Evolutionary conservation across 2,797 vertebrate species (phyloP).

Genomic region (Threskiornis aethiopicus): DNA sequence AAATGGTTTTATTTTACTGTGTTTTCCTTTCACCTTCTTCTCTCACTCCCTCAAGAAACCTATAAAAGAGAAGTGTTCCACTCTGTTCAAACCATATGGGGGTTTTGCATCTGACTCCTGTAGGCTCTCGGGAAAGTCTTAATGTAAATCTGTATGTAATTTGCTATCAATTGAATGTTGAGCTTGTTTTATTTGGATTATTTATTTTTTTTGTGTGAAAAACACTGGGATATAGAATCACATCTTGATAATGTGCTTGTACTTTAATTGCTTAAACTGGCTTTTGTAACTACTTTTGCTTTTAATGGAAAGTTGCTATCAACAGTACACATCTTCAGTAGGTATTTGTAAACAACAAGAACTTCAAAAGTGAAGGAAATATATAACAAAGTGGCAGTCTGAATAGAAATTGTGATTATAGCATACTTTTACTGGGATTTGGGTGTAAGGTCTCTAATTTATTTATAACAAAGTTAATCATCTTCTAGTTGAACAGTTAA

Average conservation of each 20-base stretch:
- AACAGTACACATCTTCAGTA: not conserved
- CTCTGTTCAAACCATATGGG: not conserved
- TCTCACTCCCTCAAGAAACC: not conserved
- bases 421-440: not conserved
- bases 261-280: not conserved
- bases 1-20: not conserved
- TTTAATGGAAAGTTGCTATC: not conserved
- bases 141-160: not conserved
- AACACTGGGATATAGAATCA: not conserved
- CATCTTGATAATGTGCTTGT: not conserved
- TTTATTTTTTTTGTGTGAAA: not conserved
- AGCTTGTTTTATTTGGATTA: not conserved
- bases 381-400: not conserved
- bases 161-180: not conserved
- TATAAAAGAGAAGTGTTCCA: not conserved
- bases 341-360: not conserved
- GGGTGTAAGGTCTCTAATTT: not conserved
- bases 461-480: slow-evolving; percentile 15
- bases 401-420: slow-evolving; percentile 8
- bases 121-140: not conserved
- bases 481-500: slow-evolving; percentile 29
- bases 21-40: slow-evolving; percentile 16
- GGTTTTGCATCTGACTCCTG: not conserved
- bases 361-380: not conserved
- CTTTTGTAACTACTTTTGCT: not conserved